Percentiles rank a stretch among this genome's conserved stretches.
Conservation (phyloP, 1,140 invertebrate species). For the Dinoponera quadriceps region DNA sequence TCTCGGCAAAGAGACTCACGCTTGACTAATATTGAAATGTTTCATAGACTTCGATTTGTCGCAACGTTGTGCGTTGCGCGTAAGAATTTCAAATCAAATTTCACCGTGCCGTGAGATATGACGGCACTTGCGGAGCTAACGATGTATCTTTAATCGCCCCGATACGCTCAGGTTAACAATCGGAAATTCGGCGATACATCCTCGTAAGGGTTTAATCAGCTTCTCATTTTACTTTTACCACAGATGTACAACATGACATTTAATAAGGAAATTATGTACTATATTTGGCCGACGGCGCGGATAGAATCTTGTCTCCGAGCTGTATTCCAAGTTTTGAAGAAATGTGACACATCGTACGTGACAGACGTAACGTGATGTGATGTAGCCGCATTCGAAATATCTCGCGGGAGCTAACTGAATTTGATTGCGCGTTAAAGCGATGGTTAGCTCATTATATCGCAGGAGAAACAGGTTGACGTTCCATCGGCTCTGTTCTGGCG, state of each 20-base stretch:
- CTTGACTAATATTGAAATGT: not conserved
- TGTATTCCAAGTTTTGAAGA: slow-evolving; percentile 34
- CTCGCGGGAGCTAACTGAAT: slow-evolving; percentile 29
- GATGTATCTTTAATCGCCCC: slow-evolving; percentile 12
- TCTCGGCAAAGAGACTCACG: not conserved
- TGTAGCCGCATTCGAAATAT: slow-evolving; percentile 44
- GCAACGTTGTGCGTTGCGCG: not conserved
- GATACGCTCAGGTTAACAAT: slow-evolving; percentile 5
- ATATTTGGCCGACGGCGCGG: not conserved
- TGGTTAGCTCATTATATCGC: slow-evolving; percentile 28
- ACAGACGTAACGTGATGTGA: slow-evolving; percentile 31
- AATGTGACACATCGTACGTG: slow-evolving; percentile 45
- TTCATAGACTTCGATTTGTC: not conserved
- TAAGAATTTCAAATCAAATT: slow-evolving; percentile 12
- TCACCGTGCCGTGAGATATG: not conserved
- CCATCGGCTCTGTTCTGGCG: slow-evolving; percentile 42
- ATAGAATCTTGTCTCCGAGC: not conserved
- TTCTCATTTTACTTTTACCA: not conserved
- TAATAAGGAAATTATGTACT: slow-evolving; percentile 42
- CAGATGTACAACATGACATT: slow-evolving; percentile 21
- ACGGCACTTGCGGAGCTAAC: slow-evolving; percentile 2
- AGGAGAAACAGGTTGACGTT: slow-evolving; percentile 23
- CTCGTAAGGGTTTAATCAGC: slow-evolving; percentile 1
- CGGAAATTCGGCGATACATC: not conserved
- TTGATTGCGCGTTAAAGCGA: slow-evolving; percentile 13